phyloP scores from a whole-genome alignment of 2,797 vertebrate species.

The Enteromius mattozi region DNA sequence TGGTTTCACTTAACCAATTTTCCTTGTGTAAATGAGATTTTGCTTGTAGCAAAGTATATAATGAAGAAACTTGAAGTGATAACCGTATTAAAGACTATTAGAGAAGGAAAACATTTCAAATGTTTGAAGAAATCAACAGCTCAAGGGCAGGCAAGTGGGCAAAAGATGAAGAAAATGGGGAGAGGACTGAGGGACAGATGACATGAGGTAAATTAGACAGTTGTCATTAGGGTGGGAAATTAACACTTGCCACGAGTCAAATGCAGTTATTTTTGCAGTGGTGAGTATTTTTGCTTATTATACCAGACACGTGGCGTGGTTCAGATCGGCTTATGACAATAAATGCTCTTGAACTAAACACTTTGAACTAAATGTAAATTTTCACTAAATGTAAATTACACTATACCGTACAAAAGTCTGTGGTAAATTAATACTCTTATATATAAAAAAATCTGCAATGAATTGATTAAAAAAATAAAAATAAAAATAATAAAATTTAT shows the following conservation, averaged over 20 bases:
- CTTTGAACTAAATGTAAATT: background rate
- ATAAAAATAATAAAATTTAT: background rate
- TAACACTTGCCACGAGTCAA: background rate
- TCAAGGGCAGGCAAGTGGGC: conserved; percentile 5
- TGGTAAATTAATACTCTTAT: background rate
- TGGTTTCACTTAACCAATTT: conserved; percentile 59
- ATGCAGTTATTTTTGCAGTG: background rate
- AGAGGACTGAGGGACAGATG: background rate
- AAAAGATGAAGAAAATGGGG: background rate
- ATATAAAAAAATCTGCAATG: background rate
- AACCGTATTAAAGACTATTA: conserved; percentile 49
- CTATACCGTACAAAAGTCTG: background rate
- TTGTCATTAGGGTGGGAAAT: background rate
- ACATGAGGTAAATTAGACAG: conserved; percentile 1
- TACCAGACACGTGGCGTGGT: background rate
- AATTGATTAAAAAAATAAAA: background rate
- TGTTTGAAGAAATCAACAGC: conserved; percentile 34
- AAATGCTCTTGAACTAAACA: background rate
- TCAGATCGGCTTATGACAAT: background rate
- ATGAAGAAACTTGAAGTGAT: conserved; percentile 49
- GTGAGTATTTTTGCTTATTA: background rate
- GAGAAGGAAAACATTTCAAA: conserved; percentile 46
- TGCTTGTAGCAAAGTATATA: conserved; percentile 56
- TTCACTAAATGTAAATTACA: background rate
- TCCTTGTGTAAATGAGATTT: conserved; percentile 49